Evolutionary conservation across 2,888 invertebrate species (phyloP).

Genomic region (Megaustenia siamemsis): DNA sequence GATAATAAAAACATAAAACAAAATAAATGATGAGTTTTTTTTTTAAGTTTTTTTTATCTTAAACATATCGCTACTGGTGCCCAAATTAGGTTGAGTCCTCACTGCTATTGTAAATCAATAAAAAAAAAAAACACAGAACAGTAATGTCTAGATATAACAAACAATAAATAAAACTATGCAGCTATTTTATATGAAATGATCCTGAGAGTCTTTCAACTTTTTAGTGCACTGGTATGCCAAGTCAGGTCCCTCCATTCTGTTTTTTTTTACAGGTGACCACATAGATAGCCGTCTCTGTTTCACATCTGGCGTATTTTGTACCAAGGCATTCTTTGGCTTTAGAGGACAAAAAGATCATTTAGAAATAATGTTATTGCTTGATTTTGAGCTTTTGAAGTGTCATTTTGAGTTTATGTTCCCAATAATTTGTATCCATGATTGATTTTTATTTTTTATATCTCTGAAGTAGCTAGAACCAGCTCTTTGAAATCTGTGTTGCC

Average conservation of each 20-base stretch:
- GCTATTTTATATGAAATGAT: not conserved
- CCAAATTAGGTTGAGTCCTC: too few relatives aligned
- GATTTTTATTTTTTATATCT: not conserved
- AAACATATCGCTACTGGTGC: too few relatives aligned
- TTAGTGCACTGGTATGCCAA: slow-evolving; percentile 65
- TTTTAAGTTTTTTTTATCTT: too few relatives aligned
- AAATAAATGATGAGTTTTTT: too few relatives aligned
- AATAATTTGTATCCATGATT: too few relatives aligned
- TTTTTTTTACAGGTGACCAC: slow-evolving; percentile 64
- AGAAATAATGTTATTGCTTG: not conserved
- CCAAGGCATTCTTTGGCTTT: slow-evolving; percentile 47
- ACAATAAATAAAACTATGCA: not conserved
- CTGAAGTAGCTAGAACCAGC: not conserved
- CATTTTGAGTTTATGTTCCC: too few relatives aligned
- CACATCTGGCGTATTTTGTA: slow-evolving; percentile 64
- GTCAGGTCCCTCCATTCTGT: slow-evolving; percentile 57
- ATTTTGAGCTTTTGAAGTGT: not conserved
- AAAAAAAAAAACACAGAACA: too few relatives aligned
- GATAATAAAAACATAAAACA: too few relatives aligned
- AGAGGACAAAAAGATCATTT: not conserved
- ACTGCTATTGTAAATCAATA: too few relatives aligned
- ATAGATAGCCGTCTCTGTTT: slow-evolving; percentile 60
- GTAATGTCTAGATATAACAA: not conserved
- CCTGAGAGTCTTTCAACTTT: slow-evolving; percentile 33
- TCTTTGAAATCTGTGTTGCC: not conserved